A percentile compares a stretch with the other conserved stretches of the same genome.
Evolutionary conservation across 2,113 vertebrate species (phyloP).

Genomic region (rat (Rattus norvegicus)): DNA sequence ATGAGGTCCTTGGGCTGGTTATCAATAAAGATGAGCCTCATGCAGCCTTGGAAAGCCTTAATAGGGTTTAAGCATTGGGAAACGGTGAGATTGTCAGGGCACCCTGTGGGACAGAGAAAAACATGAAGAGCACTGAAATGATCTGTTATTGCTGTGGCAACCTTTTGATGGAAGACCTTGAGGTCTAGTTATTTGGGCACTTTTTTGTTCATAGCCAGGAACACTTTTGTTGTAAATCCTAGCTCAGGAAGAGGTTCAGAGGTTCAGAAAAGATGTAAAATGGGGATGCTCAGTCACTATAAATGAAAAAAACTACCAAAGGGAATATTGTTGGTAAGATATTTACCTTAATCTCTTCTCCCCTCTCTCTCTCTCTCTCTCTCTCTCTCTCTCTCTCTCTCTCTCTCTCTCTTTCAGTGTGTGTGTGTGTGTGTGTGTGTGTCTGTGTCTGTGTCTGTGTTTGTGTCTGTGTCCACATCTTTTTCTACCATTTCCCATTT

Average conservation of each 20-base stretch:
- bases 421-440: not conserved
- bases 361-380: too few relatives aligned
- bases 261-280: constrained; percentile 11
- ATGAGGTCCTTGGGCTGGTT: constrained; percentile 94
- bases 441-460: not conserved
- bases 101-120: constrained; percentile 89
- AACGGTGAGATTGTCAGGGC: constrained; percentile 87
- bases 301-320: not conserved
- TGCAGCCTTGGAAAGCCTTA: constrained; percentile 96
- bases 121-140: constrained; percentile 78
- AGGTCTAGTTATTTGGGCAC: constrained; percentile 78
- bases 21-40: constrained; percentile 97
- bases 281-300: not conserved
- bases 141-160: constrained; percentile 82
- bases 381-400: too few relatives aligned
- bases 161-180: constrained; percentile 77
- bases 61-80: constrained; percentile 91
- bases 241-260: not conserved
- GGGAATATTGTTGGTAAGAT: not conserved
- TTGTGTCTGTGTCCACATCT: too few relatives aligned
- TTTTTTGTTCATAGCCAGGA: constrained; percentile 72
- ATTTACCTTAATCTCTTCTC: not conserved
- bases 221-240: constrained; percentile 73
- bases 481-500: too few relatives aligned
- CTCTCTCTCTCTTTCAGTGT: too few relatives aligned